These are phyloP conservation scores for Mallateleia sp. DNA, from an alignment of 2,888 invertebrate species.

Conservation along the genomic window DNA sequence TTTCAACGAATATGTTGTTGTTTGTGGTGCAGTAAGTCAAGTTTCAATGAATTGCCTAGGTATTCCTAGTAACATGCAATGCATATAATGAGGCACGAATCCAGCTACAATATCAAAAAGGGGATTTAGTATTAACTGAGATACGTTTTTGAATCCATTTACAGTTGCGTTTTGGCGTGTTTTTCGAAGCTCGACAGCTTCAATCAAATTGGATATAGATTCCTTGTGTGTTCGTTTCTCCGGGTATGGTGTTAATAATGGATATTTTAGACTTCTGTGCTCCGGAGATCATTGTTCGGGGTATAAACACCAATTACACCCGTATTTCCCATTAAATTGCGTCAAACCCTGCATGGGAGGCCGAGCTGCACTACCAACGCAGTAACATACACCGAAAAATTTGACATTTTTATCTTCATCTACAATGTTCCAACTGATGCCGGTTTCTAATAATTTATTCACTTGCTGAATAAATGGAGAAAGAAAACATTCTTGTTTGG, in stretches of 20 bases:
- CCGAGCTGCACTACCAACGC: constrained; percentile 69
- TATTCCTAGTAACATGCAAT: too few relatives aligned
- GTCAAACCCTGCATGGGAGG: constrained; percentile 51
- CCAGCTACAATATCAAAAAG: constrained; percentile 73
- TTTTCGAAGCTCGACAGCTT: constrained; percentile 29
- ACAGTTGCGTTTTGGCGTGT: constrained; percentile 28
- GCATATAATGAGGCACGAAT: constrained; percentile 70
- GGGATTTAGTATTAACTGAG: constrained; percentile 38
- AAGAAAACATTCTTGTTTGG: neutral
- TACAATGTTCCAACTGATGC: constrained; percentile 46
- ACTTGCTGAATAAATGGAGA: constrained; percentile 55
- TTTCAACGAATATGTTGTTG: neutral
- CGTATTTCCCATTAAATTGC: constrained; percentile 70
- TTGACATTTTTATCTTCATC: constrained; percentile 47
- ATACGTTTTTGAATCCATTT: constrained; percentile 41
- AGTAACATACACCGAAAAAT: constrained; percentile 49
- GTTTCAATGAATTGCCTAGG: constrained; percentile 60
- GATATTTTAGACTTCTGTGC: constrained; percentile 27
- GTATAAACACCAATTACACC: constrained; percentile 75
- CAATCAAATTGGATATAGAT: constrained; percentile 14
- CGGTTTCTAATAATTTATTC: constrained; percentile 53
- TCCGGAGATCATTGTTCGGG: constrained; percentile 42
- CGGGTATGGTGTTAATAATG: constrained; percentile 13
- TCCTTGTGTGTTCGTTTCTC: constrained; percentile 16
- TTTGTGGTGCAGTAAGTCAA: constrained; percentile 52